These are phyloP conservation scores for Platysternon megacephalum DNA, from an alignment of 2,113 vertebrate species.

Conservation along the genomic window DNA sequence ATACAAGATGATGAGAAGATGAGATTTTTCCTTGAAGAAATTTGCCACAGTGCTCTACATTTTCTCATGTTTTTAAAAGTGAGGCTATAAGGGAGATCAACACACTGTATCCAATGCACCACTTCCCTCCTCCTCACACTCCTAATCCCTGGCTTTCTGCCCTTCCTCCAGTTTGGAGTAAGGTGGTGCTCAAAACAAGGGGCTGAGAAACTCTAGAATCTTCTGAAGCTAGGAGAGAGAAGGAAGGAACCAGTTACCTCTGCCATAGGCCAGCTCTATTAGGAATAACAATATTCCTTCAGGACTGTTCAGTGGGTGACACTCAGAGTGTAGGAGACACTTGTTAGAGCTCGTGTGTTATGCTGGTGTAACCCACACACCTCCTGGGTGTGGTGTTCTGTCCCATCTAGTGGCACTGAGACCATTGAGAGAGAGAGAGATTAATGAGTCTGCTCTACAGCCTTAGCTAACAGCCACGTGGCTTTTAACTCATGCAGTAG, in stretches of 20 bases:
- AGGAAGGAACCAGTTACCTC: background rate
- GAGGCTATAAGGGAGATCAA: background rate
- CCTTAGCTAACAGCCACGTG: too few relatives aligned
- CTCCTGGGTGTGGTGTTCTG: too few relatives aligned
- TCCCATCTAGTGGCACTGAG: too few relatives aligned
- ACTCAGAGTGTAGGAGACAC: background rate
- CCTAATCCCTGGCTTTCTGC: background rate
- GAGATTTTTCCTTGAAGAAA: background rate
- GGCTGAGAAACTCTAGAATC: background rate
- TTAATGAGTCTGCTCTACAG: too few relatives aligned
- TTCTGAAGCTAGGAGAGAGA: background rate
- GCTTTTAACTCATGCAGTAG: too few relatives aligned
- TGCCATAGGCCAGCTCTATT: background rate
- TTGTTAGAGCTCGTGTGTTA: background rate
- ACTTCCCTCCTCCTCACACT: background rate
- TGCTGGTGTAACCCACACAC: background rate
- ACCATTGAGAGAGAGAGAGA: too few relatives aligned
- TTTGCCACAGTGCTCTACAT: accelerated
- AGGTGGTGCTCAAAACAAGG: background rate
- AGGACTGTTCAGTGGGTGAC: background rate
- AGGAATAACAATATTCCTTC: background rate
- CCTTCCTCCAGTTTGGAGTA: accelerated
- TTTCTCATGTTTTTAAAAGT: background rate
- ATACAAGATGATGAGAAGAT: accelerated
- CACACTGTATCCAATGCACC: background rate